Percentiles rank a stretch among this genome's conserved stretches.
Conservation (phyloP, 1,140 invertebrate genomes). For the Rhagoletis pomonella region DNA sequence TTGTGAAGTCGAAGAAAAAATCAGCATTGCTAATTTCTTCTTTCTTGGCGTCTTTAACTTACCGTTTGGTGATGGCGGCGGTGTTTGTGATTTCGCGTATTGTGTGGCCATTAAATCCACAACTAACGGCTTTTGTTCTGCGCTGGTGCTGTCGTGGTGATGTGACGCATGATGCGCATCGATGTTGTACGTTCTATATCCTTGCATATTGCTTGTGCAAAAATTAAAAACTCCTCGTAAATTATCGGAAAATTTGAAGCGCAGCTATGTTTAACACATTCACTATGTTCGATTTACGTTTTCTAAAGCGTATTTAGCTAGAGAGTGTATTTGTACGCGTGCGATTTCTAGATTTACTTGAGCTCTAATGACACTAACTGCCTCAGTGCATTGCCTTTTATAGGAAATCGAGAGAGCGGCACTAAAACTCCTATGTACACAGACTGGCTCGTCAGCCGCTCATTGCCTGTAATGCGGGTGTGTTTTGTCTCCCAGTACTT, state of each 20-base stretch:
- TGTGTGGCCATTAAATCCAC: slow-evolving; percentile 70
- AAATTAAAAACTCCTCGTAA: background rate
- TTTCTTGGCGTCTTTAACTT: slow-evolving; percentile 58
- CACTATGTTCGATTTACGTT: background rate
- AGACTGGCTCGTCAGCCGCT: background rate
- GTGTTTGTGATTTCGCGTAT: slow-evolving; percentile 72
- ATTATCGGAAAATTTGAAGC: background rate
- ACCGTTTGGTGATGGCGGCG: slow-evolving; percentile 73
- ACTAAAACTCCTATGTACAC: background rate
- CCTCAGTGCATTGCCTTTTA: background rate
- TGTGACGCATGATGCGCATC: slow-evolving; percentile 65
- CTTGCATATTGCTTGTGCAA: slow-evolving; percentile 65
- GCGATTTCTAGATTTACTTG: background rate
- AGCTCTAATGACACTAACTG: background rate
- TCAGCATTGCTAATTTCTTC: too few species aligned
- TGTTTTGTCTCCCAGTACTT: background rate
- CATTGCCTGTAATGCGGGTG: background rate
- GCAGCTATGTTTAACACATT: background rate
- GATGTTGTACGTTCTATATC: slow-evolving; percentile 71
- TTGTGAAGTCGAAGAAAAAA: too few species aligned
- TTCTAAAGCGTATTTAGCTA: slow-evolving; percentile 41
- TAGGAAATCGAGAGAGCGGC: background rate
- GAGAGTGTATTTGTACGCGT: too few species aligned
- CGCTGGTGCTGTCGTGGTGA: slow-evolving; percentile 63
- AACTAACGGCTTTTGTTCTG: slow-evolving; percentile 71